Conservation (phyloP, 2,797 vertebrate species). For the Ctenopoma multispine region DNA sequence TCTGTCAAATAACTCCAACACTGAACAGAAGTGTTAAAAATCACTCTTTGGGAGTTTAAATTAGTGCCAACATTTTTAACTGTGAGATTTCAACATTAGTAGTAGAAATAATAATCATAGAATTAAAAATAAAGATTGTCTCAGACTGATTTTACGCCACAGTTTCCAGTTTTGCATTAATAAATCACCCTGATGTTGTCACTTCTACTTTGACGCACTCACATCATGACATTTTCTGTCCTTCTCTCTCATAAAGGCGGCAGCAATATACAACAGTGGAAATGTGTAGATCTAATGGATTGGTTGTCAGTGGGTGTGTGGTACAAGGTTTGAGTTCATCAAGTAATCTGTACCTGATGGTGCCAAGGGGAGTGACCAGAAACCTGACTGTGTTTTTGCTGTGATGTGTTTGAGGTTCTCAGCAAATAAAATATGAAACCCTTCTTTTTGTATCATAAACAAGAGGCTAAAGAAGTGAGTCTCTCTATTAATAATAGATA, state of each 20-base stretch:
- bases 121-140: background rate
- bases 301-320: background rate
- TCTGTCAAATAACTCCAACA: too few relatives aligned
- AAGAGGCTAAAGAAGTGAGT: constrained; percentile 2
- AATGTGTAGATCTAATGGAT: too few relatives aligned
- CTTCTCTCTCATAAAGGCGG: too few relatives aligned
- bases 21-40: too few relatives aligned
- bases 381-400: constrained; percentile 54
- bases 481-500: constrained; percentile 24
- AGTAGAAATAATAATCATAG: too few relatives aligned
- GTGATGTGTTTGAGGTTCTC: constrained; percentile 30
- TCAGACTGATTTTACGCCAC: background rate
- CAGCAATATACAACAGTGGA: background rate
- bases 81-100: too few relatives aligned
- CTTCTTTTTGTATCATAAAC: constrained; percentile 34
- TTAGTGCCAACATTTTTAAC: too few relatives aligned
- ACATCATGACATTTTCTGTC: too few relatives aligned
- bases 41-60: too few relatives aligned
- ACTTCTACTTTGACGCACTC: background rate
- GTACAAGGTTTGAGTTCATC: constrained; percentile 19
- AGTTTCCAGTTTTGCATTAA: background rate
- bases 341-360: constrained; percentile 17
- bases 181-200: background rate
- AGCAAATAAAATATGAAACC: constrained; percentile 59
- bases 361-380: constrained; percentile 52